phyloP scores from a whole-genome alignment of 2,797 vertebrate genomes.

The Sphaeramia orbicularis region DNA sequence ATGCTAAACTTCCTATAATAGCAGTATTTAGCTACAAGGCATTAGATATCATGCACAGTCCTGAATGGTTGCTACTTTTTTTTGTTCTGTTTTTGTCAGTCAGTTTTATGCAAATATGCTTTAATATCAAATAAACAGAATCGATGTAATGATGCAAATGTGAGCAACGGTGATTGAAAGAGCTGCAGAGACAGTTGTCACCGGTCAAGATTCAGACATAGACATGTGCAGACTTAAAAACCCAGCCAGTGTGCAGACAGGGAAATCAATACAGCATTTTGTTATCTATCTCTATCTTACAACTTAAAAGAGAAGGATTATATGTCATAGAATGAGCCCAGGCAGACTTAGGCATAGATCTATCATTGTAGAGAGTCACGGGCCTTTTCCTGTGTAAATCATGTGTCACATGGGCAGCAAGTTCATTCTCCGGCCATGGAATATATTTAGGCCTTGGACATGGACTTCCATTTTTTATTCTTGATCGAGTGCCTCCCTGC shows the following conservation, averaged over 20 bases:
- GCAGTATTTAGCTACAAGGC: not conserved
- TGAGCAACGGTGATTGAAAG: conserved; percentile 35
- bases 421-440: conserved; percentile 89
- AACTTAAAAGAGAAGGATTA: conserved; percentile 90
- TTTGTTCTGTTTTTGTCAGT: not conserved
- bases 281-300: conserved; percentile 89
- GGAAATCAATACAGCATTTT: conserved; percentile 87
- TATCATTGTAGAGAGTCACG: conserved; percentile 85
- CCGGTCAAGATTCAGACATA: conserved; percentile 74
- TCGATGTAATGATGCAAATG: conserved; percentile 59
- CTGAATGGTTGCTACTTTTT: not conserved
- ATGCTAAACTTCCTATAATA: conserved; percentile 3
- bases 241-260: conserved; percentile 73
- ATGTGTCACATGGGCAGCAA: conserved; percentile 85
- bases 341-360: conserved; percentile 81
- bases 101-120: conserved; percentile 20
- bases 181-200: conserved; percentile 65
- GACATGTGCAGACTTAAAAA: conserved; percentile 73
- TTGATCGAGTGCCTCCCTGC: conserved; percentile 83
- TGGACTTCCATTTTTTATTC: conserved; percentile 78
- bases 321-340: conserved; percentile 86
- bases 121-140: conserved; percentile 18
- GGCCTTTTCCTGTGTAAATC: conserved; percentile 89
- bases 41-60: not conserved
- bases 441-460: conserved; percentile 84